phyloP scores from a whole-genome alignment of 2,797 vertebrate genomes.

The Manis javanica region DNA sequence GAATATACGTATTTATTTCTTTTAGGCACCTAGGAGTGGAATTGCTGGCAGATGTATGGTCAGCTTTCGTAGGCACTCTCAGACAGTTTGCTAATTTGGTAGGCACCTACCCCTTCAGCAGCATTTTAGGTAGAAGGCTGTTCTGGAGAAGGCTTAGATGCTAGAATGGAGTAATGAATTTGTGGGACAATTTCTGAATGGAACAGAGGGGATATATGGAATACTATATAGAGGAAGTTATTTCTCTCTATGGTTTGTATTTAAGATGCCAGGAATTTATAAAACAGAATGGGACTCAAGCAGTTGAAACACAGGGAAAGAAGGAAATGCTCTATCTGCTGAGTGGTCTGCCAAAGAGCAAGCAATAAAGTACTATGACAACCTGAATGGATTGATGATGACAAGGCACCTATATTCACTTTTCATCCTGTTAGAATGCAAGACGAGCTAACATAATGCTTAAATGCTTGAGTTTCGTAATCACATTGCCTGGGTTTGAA shows the following conservation, averaged over 20 bases:
- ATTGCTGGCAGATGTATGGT: not conserved
- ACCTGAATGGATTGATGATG: not conserved
- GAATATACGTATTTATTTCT: not conserved
- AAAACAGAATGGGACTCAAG: slow-evolving; percentile 19
- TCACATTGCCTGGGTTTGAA: not conserved
- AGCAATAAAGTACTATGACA: not conserved
- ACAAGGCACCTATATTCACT: not conserved
- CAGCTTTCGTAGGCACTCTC: not conserved
- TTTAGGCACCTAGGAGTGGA: not conserved
- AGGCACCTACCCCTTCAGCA: not conserved
- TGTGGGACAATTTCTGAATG: slow-evolving; percentile 3
- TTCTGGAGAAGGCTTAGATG: slow-evolving; percentile 2
- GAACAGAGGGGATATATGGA: not conserved
- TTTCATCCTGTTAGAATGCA: slow-evolving; percentile 34
- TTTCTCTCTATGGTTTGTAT: not conserved
- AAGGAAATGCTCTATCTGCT: not conserved
- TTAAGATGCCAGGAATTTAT: slow-evolving; percentile 40
- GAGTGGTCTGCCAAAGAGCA: not conserved
- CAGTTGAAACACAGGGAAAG: not conserved
- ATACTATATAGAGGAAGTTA: not conserved
- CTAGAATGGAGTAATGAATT: not conserved
- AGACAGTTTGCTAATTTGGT: slow-evolving; percentile 3
- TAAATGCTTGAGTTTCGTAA: slow-evolving; percentile 5
- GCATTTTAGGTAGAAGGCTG: not conserved
- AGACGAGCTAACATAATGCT: not conserved